Base-by-base conservation (phyloP, 2,888 invertebrate species). In the Ceriagrion tenellum region DNA sequence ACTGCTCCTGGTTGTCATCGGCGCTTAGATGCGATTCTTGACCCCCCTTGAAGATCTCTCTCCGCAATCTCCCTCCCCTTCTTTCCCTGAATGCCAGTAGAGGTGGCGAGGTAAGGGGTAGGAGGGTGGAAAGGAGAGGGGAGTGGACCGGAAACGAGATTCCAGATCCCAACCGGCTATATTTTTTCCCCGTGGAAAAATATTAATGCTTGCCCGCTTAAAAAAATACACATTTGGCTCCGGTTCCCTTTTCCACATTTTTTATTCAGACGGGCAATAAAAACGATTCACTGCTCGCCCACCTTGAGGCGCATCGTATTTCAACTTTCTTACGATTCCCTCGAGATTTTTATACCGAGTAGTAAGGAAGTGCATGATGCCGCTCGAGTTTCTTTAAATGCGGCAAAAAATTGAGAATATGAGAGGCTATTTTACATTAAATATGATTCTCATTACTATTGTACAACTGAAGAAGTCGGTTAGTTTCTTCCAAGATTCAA, bases 221-320 rank as follows among this genome's bases (percentile, higher is more conserved):
- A 47, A 89, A 89, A 89, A n/a, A 81, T 55, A 89, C n/a, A 55
- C n/a, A 55, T 47, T 81, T 35, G 81, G 81, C 35, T 81, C 81
- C 16, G 81, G 81, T 81, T 81, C 81, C 81, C 30, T 81, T 81
- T 35, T 81, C 81, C 81, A 26, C 26, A 89, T 89, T 89, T 26
- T 89, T 89, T 89, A 55, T 89, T 89, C 55, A 55, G 55, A 55
- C 55, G 55, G n/a, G 89, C 89, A 89, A 89, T 89, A 89, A 89
- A 89, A 89, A 55, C 89, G 89, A 89, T 89, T 89, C 89, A 89
- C 55, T 89, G 35, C 89, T 26, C 26, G 35, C 81, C 81, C 35
- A 89, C 89, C 89, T 47, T 55, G 89, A 55, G 89, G 55, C 23
- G n/a, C 35, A 47, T 89, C 55, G 89, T 89, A 55, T 89, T 89